These are phyloP conservation scores for Probaryconus sp. DNA, from an alignment of 1,140 invertebrate species.

Conservation along the genomic window DNA sequence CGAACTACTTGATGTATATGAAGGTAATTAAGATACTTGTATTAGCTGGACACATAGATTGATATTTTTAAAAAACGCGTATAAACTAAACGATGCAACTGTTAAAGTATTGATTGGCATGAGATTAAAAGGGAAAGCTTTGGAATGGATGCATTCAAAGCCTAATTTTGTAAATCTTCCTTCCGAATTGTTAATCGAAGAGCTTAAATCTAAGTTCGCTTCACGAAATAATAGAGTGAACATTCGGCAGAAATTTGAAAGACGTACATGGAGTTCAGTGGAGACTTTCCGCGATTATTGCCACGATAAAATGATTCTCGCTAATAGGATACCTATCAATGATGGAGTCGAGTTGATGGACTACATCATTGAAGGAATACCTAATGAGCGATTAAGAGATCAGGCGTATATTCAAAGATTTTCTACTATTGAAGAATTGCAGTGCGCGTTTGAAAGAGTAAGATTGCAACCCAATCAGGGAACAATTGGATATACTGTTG, in stretches of 20 bases:
- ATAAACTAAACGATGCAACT: constrained; percentile 4
- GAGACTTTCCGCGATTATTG: constrained; percentile 44
- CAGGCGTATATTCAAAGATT: constrained; percentile 30
- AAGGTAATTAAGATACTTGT: constrained; percentile 6
- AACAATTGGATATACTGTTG: too few relatives aligned
- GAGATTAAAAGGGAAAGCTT: constrained; percentile 18
- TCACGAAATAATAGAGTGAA: constrained; percentile 1
- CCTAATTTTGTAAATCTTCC: constrained; percentile 6
- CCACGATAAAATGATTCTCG: constrained; percentile 49
- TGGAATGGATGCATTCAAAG: constrained; percentile 35
- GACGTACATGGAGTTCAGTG: constrained; percentile 2
- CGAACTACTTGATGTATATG: neutral
- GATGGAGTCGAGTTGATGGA: constrained; percentile 24
- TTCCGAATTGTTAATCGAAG: constrained; percentile 11
- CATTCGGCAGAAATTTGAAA: constrained; percentile 35
- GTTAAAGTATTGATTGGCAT: constrained; percentile 16
- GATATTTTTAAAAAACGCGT: constrained; percentile 7
- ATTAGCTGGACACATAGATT: constrained; percentile 15
- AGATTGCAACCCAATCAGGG: neutral
- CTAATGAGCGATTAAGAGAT: constrained; percentile 12
- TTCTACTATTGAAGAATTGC: neutral
- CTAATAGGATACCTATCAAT: constrained; percentile 24
- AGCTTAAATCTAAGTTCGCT: constrained; percentile 18
- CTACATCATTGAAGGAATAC: constrained; percentile 36
- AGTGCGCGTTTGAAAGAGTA: constrained; percentile 27